Base-by-base conservation (phyloP, 2,113 vertebrate species). In the Hirundichthys speculiger region DNA sequence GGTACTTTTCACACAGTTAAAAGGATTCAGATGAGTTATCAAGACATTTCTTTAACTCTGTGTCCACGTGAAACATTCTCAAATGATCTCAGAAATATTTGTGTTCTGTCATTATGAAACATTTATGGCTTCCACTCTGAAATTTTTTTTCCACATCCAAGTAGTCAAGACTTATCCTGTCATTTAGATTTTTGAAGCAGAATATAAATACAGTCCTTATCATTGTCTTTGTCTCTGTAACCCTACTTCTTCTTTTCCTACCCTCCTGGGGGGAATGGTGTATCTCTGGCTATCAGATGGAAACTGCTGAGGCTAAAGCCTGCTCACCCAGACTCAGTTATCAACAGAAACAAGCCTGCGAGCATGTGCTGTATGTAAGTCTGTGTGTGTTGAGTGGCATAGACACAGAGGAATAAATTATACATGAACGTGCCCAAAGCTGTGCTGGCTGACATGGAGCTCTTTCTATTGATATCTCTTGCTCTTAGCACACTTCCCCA, bases 391-490 rank as follows among this genome's bases (percentile, higher is more conserved):
- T 49, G 25, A 25, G 34, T 55, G 55, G 63, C 65, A 57, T 40
- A 47, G 49, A 66, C 46, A 52, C n/a, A 18, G 38, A 64, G 57
- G 22, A 42, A 75, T 90, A 66, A 85, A 87, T 89, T 69, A 90
- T 88, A 56, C 64, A 90, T 77, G 50, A 58, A 25, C 48, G 56
- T 81, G 77, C 71, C 72, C 73, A 80, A n/a, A 73, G 57, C 58
- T 9, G 22, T 45, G 57, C 54, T 51, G 60, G 69, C 67, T 84
- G 61, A 80, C 82, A 80, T 64, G 58, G 45, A 83, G 65, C 77
- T 64, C 68, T 82, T 72, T 75, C 79, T 74, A 78, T 78, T 76
- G 82, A 79, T 77, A 73, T 83, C 55, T 74, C 30, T 9, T 61
- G 75, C 77, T 80, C 77, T 86, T 59, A 64, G 66, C 46, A 64